Conservation (phyloP, 1,140 invertebrate species). For the Drosophila chauvacae region DNA sequence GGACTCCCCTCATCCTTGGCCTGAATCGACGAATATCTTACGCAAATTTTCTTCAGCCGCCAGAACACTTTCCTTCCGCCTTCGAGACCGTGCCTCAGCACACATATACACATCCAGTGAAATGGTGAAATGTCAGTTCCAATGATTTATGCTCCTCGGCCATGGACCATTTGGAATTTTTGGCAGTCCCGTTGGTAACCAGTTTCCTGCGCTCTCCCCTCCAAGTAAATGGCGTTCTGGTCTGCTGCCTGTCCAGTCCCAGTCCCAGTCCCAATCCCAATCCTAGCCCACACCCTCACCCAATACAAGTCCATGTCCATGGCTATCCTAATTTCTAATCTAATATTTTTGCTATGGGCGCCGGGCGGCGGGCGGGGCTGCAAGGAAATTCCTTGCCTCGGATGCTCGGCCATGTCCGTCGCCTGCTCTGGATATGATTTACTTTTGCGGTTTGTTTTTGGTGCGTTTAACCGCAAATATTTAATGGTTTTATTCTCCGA, state of each 20-base stretch:
- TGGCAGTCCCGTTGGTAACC: conserved; percentile 58
- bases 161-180: conserved; percentile 78
- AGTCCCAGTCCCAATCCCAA: conserved; percentile 1
- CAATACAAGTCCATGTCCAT: conserved; percentile 41
- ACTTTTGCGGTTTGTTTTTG: conserved; percentile 82
- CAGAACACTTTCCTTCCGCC: conserved; percentile 18
- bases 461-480: conserved; percentile 83
- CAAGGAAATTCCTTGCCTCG: conserved; percentile 48
- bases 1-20: background rate
- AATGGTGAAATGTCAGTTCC: conserved; percentile 82
- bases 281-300: conserved; percentile 1
- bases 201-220: conserved; percentile 24
- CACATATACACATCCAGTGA: conserved; percentile 69
- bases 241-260: conserved; percentile 59
- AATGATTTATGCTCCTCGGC: conserved; percentile 81
- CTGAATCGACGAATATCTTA: conserved; percentile 30
- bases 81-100: conserved; percentile 8
- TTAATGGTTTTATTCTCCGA: conserved; percentile 78
- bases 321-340: conserved; percentile 81
- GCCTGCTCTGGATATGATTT: conserved; percentile 77
- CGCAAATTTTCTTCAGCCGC: conserved; percentile 25
- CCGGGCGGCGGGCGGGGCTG: conserved; percentile 7
- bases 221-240: conserved; percentile 63
- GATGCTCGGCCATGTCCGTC: conserved; percentile 66
- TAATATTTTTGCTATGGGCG: conserved; percentile 77